phyloP scores from a whole-genome alignment of 2,888 invertebrate species.

The Rhagophthalmus giganteus region DNA sequence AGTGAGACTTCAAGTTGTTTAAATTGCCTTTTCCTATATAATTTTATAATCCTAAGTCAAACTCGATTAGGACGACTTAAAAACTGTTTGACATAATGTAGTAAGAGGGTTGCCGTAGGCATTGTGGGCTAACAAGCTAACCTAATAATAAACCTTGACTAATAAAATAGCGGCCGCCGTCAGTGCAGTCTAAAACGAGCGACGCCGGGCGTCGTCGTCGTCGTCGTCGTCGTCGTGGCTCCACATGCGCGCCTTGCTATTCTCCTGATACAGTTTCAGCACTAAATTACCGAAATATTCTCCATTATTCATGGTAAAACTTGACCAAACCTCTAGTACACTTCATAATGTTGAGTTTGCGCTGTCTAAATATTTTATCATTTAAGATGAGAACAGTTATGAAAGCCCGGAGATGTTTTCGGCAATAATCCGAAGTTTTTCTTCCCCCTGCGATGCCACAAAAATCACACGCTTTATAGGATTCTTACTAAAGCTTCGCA shows the following conservation, averaged over 20 bases:
- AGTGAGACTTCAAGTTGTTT: conserved; percentile 11
- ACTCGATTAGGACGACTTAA: conserved; percentile 27
- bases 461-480: conserved; percentile 20
- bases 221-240: no score
- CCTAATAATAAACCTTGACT: conserved; percentile 42
- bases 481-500: conserved; percentile 21
- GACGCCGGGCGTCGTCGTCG: conserved; percentile 35
- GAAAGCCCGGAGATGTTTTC: conserved; percentile 18
- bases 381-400: conserved; percentile 24
- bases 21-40: conserved; percentile 25
- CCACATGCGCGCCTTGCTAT: conserved; percentile 18
- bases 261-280: conserved; percentile 35
- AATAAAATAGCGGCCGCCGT: conserved; percentile 41
- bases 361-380: conserved; percentile 22
- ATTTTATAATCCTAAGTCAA: conserved; percentile 28
- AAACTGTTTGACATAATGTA: conserved; percentile 32
- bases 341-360: conserved; percentile 21
- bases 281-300: conserved; percentile 33
- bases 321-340: conserved; percentile 20
- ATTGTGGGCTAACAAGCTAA: conserved; percentile 33
- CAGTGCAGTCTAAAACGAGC: conserved; percentile 37
- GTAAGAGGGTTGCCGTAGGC: conserved; percentile 26
- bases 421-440: conserved; percentile 17
- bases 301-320: conserved; percentile 17
- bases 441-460: conserved; percentile 17